phyloP scores from a whole-genome alignment of 2,113 vertebrate species.

The Felis chaus region DNA sequence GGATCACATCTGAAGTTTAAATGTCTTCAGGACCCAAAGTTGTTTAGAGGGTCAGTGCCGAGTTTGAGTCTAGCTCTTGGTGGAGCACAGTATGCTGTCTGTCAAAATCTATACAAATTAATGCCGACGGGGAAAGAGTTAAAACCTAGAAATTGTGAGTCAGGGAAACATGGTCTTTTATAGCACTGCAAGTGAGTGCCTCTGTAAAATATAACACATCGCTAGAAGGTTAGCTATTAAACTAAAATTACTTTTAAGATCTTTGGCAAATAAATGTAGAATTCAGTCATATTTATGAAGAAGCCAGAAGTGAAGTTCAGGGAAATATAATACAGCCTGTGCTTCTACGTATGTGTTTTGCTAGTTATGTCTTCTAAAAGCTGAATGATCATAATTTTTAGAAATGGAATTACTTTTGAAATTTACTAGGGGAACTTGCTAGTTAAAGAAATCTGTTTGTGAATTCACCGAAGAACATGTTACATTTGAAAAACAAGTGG shows the following conservation, averaged over 20 bases:
- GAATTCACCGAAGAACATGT: neutral
- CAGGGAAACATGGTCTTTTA: neutral
- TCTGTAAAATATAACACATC: constrained; percentile 27
- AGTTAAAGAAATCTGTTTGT: neutral
- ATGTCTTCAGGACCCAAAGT: neutral
- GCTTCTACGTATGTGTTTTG: constrained; percentile 3
- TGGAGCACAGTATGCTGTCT: neutral
- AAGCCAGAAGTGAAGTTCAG: constrained; percentile 38
- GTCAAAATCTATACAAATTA: constrained; percentile 41
- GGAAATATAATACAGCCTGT: constrained; percentile 43
- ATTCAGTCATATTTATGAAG: constrained; percentile 45
- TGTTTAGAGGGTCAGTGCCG: neutral
- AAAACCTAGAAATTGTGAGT: constrained; percentile 26
- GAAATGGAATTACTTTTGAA: constrained; percentile 23
- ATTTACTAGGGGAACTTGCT: neutral
- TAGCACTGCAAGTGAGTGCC: neutral
- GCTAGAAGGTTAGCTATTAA: constrained; percentile 33
- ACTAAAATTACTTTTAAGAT: constrained; percentile 19
- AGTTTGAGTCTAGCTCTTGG: neutral
- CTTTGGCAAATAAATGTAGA: constrained; percentile 55
- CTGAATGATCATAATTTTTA: constrained; percentile 45
- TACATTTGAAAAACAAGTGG: neutral
- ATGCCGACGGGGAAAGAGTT: neutral
- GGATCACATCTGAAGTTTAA: neutral
- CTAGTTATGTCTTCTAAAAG: constrained; percentile 11